These are phyloP conservation scores for Cygnus atratus DNA, from an alignment of 2,113 vertebrate species.

Conservation along the genomic window DNA sequence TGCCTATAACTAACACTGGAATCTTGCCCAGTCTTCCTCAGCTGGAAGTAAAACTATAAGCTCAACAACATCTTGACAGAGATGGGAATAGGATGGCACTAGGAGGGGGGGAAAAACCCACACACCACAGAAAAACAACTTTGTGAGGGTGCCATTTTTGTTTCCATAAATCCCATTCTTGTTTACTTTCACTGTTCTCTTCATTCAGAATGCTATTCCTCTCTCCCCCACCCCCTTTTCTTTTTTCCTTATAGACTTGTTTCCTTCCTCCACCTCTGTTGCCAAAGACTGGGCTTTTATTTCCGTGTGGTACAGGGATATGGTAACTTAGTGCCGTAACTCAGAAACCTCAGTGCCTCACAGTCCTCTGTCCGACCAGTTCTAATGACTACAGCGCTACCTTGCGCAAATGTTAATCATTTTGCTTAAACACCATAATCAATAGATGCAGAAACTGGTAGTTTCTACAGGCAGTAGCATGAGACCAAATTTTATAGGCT, in stretches of 20 bases:
- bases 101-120: not conserved
- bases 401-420: not conserved
- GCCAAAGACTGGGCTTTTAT: not conserved
- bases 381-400: not conserved
- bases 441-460: not conserved
- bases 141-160: not conserved
- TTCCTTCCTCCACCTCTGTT: not conserved
- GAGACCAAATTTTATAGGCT: not conserved
- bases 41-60: not conserved
- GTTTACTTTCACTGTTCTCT: not conserved
- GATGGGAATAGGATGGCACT: not conserved
- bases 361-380: not conserved
- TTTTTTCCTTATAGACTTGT: not conserved
- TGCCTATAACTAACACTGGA: not conserved
- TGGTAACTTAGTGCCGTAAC: not conserved
- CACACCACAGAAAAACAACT: not conserved
- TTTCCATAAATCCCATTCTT: not conserved
- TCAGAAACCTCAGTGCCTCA: not conserved
- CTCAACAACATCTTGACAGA: not conserved
- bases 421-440: not conserved
- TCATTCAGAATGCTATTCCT: not conserved
- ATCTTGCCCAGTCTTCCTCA: not conserved
- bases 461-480: not conserved
- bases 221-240: not conserved
- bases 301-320: not conserved